Evolutionary conservation across 2,797 vertebrate species (phyloP).

Genomic region (Siniperca obscura): DNA sequence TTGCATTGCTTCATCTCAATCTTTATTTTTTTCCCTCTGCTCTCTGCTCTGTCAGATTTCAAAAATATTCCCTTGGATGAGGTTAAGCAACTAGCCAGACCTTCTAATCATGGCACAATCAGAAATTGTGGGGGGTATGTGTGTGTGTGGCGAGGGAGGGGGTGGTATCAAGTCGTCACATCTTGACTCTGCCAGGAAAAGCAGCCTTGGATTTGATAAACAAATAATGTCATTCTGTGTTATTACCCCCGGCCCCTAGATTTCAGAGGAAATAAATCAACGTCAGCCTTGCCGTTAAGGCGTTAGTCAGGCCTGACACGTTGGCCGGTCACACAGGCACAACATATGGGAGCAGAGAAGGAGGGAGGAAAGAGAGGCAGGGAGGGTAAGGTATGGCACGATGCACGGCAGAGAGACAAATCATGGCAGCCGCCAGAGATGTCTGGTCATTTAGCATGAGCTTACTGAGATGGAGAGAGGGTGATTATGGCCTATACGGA

Average conservation of each 20-base stretch:
- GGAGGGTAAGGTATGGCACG: constrained; percentile 60
- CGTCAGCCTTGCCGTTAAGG: constrained; percentile 86
- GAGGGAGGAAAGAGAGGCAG: constrained; percentile 55
- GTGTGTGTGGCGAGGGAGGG: constrained; percentile 3
- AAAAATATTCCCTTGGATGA: constrained; percentile 66
- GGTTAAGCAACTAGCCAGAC: constrained; percentile 80
- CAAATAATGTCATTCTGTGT: constrained; percentile 95
- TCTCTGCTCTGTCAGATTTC: constrained; percentile 66
- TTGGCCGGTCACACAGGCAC: constrained; percentile 80
- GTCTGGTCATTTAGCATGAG: constrained; percentile 81
- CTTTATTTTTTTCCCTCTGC: constrained; percentile 24
- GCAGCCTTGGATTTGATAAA: constrained; percentile 90
- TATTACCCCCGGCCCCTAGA: constrained; percentile 90
- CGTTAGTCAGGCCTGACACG: constrained; percentile 78
- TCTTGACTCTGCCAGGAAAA: constrained; percentile 86
- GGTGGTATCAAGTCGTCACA: constrained; percentile 83
- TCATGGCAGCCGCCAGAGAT: constrained; percentile 77
- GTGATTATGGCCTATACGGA: constrained; percentile 78
- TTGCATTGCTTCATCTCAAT: constrained; percentile 73
- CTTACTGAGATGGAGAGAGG: constrained; percentile 82
- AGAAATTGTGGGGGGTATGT: constrained; percentile 79
- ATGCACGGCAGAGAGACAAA: constrained; percentile 76
- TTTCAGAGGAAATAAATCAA: constrained; percentile 97
- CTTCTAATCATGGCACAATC: constrained; percentile 85
- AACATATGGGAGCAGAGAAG: constrained; percentile 80